Evolutionary conservation across 2,113 vertebrate genomes (phyloP).

Genomic region (Onychorhynchus coronatus): DNA sequence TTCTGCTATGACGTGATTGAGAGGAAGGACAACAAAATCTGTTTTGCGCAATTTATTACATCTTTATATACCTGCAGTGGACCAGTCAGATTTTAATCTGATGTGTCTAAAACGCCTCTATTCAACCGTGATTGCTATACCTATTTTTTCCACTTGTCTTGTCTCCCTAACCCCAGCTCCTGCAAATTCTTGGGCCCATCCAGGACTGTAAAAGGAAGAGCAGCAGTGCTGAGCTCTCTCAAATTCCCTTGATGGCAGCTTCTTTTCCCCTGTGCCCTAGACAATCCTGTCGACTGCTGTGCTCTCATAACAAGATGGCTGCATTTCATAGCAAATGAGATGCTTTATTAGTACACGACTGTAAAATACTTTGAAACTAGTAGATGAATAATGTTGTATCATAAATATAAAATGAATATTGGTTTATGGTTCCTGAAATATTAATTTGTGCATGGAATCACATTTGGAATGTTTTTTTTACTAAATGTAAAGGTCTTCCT

Average conservation of each 20-base stretch:
- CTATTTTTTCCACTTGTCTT: neutral
- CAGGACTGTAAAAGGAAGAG: neutral
- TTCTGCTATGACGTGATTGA: neutral
- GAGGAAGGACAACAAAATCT: neutral
- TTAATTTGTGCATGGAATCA: constrained; percentile 44
- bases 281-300: neutral
- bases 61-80: neutral
- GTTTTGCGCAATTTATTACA: neutral
- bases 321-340: neutral
- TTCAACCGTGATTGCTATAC: neutral
- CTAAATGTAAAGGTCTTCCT: constrained; percentile 14
- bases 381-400: constrained; percentile 47
- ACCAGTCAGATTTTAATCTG: neutral
- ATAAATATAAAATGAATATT: constrained; percentile 68
- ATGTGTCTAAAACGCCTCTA: neutral
- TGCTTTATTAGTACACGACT: neutral
- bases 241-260: neutral
- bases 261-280: neutral
- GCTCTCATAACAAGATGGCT: neutral
- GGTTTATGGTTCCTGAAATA: constrained; percentile 59
- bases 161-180: neutral
- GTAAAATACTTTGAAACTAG: constrained; percentile 45
- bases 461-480: constrained; percentile 25
- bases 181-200: neutral
- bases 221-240: neutral